Evolutionary conservation across 2,113 vertebrate genomes (phyloP).

Genomic region (Deroptyus accipitrinus): DNA sequence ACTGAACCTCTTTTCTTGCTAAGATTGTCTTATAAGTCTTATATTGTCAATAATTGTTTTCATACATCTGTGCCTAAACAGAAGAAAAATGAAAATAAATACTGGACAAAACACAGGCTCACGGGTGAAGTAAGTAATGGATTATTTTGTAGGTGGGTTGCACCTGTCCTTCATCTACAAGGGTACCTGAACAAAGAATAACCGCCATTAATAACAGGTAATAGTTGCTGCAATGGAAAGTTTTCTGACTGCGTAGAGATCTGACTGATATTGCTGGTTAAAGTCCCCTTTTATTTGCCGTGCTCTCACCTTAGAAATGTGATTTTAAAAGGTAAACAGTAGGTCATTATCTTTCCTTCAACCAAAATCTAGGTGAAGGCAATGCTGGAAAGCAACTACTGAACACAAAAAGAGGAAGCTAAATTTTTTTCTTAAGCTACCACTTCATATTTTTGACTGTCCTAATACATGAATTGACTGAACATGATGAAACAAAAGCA

Average conservation of each 20-base stretch:
- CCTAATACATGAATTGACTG: not conserved
- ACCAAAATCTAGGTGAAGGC: not conserved
- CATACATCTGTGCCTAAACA: not conserved
- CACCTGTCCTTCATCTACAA: not conserved
- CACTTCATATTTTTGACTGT: not conserved
- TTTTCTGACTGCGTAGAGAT: not conserved
- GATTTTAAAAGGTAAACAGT: not conserved
- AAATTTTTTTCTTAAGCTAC: not conserved
- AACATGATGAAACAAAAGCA: not conserved
- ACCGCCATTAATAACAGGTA: not conserved
- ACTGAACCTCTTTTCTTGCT: not conserved
- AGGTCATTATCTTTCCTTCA: not conserved
- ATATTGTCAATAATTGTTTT: not conserved
- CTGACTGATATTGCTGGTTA: not conserved
- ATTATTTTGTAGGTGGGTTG: not conserved
- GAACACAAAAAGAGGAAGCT: not conserved
- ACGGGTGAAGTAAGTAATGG: too few relatives aligned
- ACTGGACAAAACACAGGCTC: not conserved
- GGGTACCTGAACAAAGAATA: not conserved
- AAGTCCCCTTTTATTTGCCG: not conserved
- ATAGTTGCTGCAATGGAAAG: not conserved
- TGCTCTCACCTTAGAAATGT: not conserved
- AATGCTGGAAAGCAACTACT: not conserved
- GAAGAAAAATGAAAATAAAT: conserved; percentile 8
- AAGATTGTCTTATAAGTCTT: not conserved